phyloP scores from a whole-genome alignment of 1,140 invertebrate genomes.

The Sitobion miscanthi region DNA sequence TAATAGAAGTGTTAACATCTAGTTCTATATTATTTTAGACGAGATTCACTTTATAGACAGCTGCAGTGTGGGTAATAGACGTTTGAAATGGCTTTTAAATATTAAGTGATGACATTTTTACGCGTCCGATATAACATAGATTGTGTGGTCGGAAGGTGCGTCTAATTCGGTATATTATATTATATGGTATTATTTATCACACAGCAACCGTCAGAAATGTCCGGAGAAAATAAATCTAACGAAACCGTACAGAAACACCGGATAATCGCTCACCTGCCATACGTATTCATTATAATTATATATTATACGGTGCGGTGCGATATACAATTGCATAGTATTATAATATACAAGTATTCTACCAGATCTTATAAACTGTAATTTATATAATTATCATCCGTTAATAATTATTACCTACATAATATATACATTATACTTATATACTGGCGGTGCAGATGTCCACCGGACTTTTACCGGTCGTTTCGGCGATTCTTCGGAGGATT shows the following conservation, averaged over 20 bases:
- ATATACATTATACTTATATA: background rate
- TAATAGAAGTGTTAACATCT: background rate
- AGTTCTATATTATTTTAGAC: background rate
- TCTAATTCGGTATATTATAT: background rate
- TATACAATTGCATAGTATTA: background rate
- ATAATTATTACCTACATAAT: background rate
- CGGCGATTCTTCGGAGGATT: background rate
- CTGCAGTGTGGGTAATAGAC: background rate
- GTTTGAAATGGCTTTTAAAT: background rate
- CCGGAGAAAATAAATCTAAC: background rate
- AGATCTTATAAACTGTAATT: background rate
- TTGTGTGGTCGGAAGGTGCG: background rate
- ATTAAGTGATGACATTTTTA: background rate
- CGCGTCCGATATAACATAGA: background rate
- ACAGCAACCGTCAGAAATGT: background rate
- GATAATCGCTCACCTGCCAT: background rate
- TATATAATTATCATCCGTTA: background rate
- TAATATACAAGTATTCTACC: background rate
- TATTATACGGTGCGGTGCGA: background rate
- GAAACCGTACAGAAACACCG: background rate
- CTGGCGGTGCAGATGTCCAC: background rate
- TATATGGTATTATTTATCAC: background rate
- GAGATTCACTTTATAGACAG: background rate
- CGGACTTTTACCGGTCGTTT: background rate
- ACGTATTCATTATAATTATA: background rate